Base-by-base conservation (phyloP, 2,888 invertebrate species). In the Hemaris fuciformis region DNA sequence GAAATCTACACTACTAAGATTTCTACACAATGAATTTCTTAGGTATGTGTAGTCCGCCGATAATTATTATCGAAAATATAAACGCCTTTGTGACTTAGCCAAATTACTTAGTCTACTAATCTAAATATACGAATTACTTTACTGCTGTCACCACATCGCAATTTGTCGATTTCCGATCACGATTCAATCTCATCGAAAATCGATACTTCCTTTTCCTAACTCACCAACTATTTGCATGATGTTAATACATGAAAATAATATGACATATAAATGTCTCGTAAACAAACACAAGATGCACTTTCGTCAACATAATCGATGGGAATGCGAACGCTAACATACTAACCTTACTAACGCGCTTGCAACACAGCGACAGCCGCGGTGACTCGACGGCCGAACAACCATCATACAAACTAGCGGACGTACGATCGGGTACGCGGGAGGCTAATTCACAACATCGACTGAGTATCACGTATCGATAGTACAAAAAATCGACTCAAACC, bases 371-470 rank as follows among this genome's bases (percentile, higher is more conserved):
- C 48, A 27, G 53, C 53, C 53, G 53, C 31, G 53, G 53, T 45
- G 53, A 27, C 53, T 31, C 27, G 27, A 53, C 18, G 15, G 8
- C 15, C 3, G 2, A 15, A 1, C 3, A 6, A 31, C n/a, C 6
- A 45, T 18, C 56, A 45, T 10, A 61, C 65, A 63, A n/a, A 58
- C 61, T 34, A 25, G 59, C 23, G 27, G 58, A 60, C 56, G 56
- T 56, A 57, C 61, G 27, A 61, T 60, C 41, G 53, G 58, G 63
- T 66, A 63, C 56, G 57, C 59, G 60, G 57, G 60, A 67, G 60
- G 57, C 63, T 62, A 63, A 57, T 60, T 62, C 62, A 64, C 48
- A 62, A 64, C 46, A 34, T 63, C 56, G 38, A 43, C 43, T 53
- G 31, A 23, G 10, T 43, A 31, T 60, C 41, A 3, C 48, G 34